A percentile compares a stretch with the other conserved stretches of the same genome.
Evolutionary conservation across 2,113 vertebrate genomes (phyloP).

Genomic region (Lepus timidus): DNA sequence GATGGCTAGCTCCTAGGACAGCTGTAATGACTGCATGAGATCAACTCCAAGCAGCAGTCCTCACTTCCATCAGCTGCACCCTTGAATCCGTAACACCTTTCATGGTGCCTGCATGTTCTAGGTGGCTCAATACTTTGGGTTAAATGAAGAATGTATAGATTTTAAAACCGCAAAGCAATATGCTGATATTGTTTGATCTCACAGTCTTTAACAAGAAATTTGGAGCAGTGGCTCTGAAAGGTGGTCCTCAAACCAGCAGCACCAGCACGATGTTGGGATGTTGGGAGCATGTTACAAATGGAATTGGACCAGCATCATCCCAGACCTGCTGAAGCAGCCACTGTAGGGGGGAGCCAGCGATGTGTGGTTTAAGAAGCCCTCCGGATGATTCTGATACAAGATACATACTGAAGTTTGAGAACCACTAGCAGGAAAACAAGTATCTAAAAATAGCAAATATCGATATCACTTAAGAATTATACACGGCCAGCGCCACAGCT

Average conservation of each 20-base stretch:
- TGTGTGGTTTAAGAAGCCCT: not conserved
- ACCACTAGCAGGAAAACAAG: not conserved
- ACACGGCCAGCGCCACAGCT: too few relatives aligned
- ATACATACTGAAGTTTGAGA: not conserved
- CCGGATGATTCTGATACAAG: not conserved
- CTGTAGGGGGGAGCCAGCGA: not conserved
- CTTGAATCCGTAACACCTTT: not conserved
- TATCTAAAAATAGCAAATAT: not conserved
- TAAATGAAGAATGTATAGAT: not conserved
- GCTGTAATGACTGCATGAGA: rapidly evolving
- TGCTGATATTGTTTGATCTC: not conserved
- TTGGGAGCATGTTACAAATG: not conserved
- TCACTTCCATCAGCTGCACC: too few relatives aligned
- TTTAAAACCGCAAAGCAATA: not conserved
- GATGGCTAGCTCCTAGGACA: not conserved
- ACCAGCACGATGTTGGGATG: not conserved
- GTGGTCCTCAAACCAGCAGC: not conserved
- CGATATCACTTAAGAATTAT: not conserved
- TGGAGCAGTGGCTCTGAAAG: not conserved
- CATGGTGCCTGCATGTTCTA: not conserved
- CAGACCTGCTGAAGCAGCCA: not conserved
- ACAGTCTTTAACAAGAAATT: not conserved
- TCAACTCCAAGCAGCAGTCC: not conserved
- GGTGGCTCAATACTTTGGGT: not conserved
- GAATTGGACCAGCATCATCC: not conserved